Percentiles rank a stretch among this genome's conserved stretches.
Conservation (phyloP, 2,113 vertebrate genomes). For the Rhombomys opimus region DNA sequence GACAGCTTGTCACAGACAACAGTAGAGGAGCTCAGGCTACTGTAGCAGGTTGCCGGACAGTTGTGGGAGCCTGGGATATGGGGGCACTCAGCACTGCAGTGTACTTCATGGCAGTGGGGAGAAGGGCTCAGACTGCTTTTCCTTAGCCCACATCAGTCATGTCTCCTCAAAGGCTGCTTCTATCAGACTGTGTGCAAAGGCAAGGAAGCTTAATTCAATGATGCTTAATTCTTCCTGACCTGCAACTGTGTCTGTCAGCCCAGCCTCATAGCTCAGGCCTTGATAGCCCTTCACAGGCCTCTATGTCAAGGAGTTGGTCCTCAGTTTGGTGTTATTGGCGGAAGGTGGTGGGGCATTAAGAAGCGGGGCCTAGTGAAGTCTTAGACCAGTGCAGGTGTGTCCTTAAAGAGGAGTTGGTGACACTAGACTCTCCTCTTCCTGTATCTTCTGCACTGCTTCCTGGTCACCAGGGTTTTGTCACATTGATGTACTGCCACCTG, state of each 20-base stretch:
- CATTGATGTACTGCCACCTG: neutral
- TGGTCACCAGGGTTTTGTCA: neutral
- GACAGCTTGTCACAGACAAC: neutral
- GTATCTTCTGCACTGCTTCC: neutral
- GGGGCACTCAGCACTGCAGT: fast-evolving
- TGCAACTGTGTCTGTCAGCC: neutral
- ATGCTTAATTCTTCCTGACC: neutral
- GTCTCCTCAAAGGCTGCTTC: neutral
- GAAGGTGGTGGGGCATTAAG: neutral
- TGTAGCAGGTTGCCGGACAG: neutral
- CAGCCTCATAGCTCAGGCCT: too few relatives aligned
- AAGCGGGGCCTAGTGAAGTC: too few relatives aligned
- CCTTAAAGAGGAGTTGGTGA: neutral
- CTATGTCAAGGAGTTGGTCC: neutral
- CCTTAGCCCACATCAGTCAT: neutral
- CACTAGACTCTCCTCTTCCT: neutral
- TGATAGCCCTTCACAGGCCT: neutral
- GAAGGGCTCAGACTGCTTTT: neutral
- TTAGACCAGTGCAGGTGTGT: neutral
- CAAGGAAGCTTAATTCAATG: neutral
- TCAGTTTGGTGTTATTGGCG: neutral
- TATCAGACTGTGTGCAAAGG: neutral
- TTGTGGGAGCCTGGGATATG: fast-evolving
- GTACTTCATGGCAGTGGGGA: neutral
- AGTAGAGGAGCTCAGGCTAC: fast-evolving